Evolutionary conservation across 2,888 invertebrate genomes (phyloP), one percentile per base, ranked within the genome.

Genomic region (Melanotus villosus): DNA sequence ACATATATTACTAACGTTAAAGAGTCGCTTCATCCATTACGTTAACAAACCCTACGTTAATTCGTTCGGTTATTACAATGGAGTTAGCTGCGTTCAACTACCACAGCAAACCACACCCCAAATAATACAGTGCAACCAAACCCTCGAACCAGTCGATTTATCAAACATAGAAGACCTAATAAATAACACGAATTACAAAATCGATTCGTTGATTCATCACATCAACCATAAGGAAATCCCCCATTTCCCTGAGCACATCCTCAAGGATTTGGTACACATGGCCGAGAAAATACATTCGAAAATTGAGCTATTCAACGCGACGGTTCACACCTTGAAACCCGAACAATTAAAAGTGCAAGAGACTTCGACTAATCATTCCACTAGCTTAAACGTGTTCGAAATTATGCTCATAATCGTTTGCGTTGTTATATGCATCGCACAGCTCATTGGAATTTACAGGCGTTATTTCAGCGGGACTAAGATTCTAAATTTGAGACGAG

Each of bases 381-480:
- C 38, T 6, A 14, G 30, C n/a, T 6, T 60, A 4, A 57, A 45
- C 12, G 47, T 57, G 21, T 65, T 65, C 14, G 57, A 65, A 36
- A 21, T 65, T 7, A 12, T 65, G 10, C 58, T 65, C 5, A 47
- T 65, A 6, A 30, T 65, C 3, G 10, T 65, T 3, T 65, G 65
- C 26, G 65, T 65, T 16, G 5, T 57, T 23, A 26, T 65, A 10
- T 65, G 65, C 21, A 23, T 58, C 26, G 65, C 19, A 4, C 57
- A 65, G 30, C 9, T 65, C 1, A 23, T 65, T n/a, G 34, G 45
- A 10, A 12, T 58, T 10, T 65, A 56, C 26, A 57, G 16, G 9
- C 6, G 21, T 1, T 52, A 32, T 32, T 14, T 6, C n/a, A 21
- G 36, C 0, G 32, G 4, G 2, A 21, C 1, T 0, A 56, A 38